Evolutionary conservation across 2,888 invertebrate genomes (phyloP), one percentile per base, ranked within the genome.

Genomic region (Dasypolia templi): DNA sequence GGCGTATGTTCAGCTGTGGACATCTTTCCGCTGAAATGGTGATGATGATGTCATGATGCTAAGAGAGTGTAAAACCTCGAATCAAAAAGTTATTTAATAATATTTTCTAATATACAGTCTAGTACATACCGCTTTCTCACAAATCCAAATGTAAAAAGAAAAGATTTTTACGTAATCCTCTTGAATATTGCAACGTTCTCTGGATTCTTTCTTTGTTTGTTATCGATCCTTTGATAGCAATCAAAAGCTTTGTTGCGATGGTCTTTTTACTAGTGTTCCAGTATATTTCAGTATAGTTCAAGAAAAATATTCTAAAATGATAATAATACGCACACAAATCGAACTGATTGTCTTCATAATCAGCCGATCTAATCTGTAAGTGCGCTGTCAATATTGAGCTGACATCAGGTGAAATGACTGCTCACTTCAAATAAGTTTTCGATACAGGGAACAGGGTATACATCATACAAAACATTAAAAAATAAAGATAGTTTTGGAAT

Each of bases 121-220:
- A 39, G 17, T 42, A 59, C 35, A 5, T 61, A 42, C 22, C 9
- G 12, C 17, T 44, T 29, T 53, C 49, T 51, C 44, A 19, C 9
- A 64, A 35, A 51, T 59, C 39, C 44, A 9, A 44, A 42, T 44
- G 26, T 26, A 59, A 56, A 66, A n/a, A 51, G 49, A 51, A 75
- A 65, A 59, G 11, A 51, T 46, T 75, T 64, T 75, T 44, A 59
- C 75, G 59, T 75, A 75, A 75, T 75, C 32, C 76, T 75, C 58
- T 58, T 75, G 51, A 75, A 75, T 58, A 65, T 64, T 75, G 65
- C 65, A 75, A 64, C 26, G 26, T 26, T 59, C 35, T 59, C 44
- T 58, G 65, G 65, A 59, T 65, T 65, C 44, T 26, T 44, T 44
- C 49, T 19, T 17, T 14, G 26, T 51, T 51, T 51, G 44, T 35